phyloP scores from a whole-genome alignment of 2,888 invertebrate species.

The Ectemnius lituratus region DNA sequence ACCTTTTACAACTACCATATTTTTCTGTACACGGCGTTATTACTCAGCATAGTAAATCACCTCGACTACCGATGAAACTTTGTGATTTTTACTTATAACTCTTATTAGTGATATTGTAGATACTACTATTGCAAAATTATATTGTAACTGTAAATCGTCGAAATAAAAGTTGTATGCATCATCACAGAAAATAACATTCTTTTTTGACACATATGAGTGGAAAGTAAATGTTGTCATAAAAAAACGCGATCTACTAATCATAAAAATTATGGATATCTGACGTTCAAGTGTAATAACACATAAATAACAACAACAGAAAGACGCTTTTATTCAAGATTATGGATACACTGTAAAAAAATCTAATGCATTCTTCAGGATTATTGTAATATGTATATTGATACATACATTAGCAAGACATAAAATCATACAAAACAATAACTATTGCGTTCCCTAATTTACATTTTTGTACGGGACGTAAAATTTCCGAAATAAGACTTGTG shows the following conservation, averaged over 20 bases:
- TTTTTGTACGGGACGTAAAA: no score
- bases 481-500: no score
- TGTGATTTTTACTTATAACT: constrained; percentile 2
- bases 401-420: background rate
- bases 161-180: no score
- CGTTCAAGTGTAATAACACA: background rate
- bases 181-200: no score
- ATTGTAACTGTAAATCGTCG: no score
- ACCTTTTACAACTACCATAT: constrained; percentile 11
- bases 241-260: no score
- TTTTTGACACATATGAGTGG: no score
- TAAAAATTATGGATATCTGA: background rate
- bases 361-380: constrained; percentile 14
- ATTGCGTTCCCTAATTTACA: no score
- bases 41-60: background rate
- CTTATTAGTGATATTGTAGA: constrained; percentile 2
- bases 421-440: constrained; percentile 1
- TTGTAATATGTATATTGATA: background rate
- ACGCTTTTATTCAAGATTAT: constrained; percentile 34
- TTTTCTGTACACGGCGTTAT: constrained; percentile 7
- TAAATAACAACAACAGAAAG: constrained; percentile 25
- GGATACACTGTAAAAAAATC: constrained; percentile 18
- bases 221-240: no score
- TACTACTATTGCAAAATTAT: background rate
- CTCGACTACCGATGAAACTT: background rate